Evolutionary conservation across 2,797 vertebrate genomes (phyloP).

Genomic region (Fistularia tabacaria): DNA sequence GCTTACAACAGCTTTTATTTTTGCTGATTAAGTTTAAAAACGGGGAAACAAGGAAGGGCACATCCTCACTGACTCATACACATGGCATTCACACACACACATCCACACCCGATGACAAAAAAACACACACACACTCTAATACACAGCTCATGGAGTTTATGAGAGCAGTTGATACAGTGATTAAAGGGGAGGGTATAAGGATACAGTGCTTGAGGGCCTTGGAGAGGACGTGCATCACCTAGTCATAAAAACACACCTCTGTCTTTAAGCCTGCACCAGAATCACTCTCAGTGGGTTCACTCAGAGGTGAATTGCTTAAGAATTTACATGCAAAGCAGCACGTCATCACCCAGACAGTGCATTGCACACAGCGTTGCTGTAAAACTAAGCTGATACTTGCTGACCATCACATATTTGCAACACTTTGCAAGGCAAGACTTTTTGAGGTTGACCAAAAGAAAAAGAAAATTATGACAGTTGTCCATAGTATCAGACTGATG

Average conservation of each 20-base stretch:
- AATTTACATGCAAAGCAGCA: constrained; percentile 75
- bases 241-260: constrained; percentile 78
- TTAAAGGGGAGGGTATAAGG: constrained; percentile 73
- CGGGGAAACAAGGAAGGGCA: constrained; percentile 73
- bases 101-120: constrained; percentile 6
- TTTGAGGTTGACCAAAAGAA: constrained; percentile 15
- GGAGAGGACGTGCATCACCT: constrained; percentile 71
- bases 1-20: constrained; percentile 77
- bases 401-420: constrained; percentile 44
- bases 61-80: constrained; percentile 40
- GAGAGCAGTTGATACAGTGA: constrained; percentile 75
- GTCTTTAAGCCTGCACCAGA: constrained; percentile 66
- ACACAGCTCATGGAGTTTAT: constrained; percentile 74
- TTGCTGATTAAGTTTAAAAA: constrained; percentile 84
- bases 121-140: constrained; percentile 43
- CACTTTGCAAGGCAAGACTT: constrained; percentile 24
- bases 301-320: constrained; percentile 69
- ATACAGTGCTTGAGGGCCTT: constrained; percentile 71
- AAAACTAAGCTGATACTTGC: constrained; percentile 32
- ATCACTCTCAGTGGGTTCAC: constrained; percentile 68
- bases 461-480: constrained; percentile 1
- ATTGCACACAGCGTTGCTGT: constrained; percentile 25
- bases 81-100: constrained; percentile 21
- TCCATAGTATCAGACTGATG: too few species aligned
- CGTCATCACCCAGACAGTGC: constrained; percentile 58